Percentiles rank a stretch among this genome's conserved stretches.
Evolutionary conservation across 1,140 invertebrate species (phyloP).

Genomic region (Ips typographus): DNA sequence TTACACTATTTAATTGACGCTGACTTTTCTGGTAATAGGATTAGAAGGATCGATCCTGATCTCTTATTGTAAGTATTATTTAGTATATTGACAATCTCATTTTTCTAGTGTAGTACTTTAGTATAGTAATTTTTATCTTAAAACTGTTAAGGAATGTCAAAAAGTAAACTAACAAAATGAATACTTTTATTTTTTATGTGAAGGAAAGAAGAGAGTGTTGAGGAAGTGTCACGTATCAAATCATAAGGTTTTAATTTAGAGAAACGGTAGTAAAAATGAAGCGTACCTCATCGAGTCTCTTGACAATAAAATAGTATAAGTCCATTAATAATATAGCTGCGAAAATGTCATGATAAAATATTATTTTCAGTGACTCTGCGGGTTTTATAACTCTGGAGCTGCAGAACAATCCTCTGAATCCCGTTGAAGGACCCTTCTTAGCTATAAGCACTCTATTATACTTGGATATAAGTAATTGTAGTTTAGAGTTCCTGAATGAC

Average conservation of each 20-base stretch:
- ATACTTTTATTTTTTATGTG: too few relatives aligned
- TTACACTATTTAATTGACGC: slow-evolving; percentile 64
- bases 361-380: slow-evolving; percentile 61
- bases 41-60: slow-evolving; percentile 64
- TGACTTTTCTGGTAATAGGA: slow-evolving; percentile 68
- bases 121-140: too few relatives aligned
- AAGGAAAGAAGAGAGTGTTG: too few relatives aligned
- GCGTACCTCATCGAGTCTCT: neutral
- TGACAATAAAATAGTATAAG: neutral
- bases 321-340: neutral
- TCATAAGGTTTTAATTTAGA: too few relatives aligned
- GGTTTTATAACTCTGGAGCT: slow-evolving; percentile 70
- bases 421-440: slow-evolving; percentile 65
- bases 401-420: slow-evolving; percentile 65
- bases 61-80: slow-evolving; percentile 64
- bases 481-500: slow-evolving; percentile 59
- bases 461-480: slow-evolving; percentile 67
- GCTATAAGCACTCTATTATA: slow-evolving; percentile 65
- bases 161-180: too few relatives aligned
- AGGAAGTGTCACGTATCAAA: too few relatives aligned
- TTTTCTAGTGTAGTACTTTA: too few relatives aligned
- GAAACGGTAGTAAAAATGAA: neutral
- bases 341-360: slow-evolving; percentile 17
- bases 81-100: neutral
- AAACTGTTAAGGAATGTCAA: too few relatives aligned